Evolutionary conservation across 2,888 invertebrate species (phyloP).

Genomic region (Amblyteles armatorius): DNA sequence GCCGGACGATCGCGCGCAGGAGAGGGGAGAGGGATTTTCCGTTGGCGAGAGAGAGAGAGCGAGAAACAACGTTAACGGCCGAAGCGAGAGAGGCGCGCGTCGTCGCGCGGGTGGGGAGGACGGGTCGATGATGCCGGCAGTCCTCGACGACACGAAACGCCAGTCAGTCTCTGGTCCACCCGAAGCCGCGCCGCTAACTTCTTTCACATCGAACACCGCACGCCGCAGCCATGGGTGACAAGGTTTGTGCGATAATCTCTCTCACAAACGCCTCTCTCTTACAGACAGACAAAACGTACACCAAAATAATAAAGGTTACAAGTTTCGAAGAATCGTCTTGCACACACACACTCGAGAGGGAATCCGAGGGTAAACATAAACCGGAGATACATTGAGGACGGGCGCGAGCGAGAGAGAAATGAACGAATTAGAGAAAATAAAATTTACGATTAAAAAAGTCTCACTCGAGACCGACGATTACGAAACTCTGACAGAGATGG

Average conservation of each 20-base stretch:
- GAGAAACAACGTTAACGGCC: constrained; percentile 67
- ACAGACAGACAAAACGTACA: constrained; percentile 65
- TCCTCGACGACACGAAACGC: constrained; percentile 81
- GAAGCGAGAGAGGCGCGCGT: constrained; percentile 81
- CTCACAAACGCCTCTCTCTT: constrained; percentile 36
- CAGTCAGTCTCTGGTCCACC: constrained; percentile 87
- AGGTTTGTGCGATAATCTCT: constrained; percentile 81
- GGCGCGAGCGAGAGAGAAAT: too few relatives aligned
- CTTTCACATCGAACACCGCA: constrained; percentile 86
- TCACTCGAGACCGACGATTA: too few relatives aligned
- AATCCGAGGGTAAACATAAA: neutral
- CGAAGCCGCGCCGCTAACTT: constrained; percentile 88
- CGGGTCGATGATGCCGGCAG: constrained; percentile 86
- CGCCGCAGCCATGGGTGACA: constrained; percentile 85
- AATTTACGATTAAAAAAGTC: too few relatives aligned
- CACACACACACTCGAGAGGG: neutral
- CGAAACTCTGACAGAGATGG: too few relatives aligned
- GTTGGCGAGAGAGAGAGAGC: constrained; percentile 72
- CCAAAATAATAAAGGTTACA: too few relatives aligned
- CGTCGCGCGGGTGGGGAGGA: constrained; percentile 87
- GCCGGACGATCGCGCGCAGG: constrained; percentile 70
- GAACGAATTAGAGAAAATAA: too few relatives aligned
- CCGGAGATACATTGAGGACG: too few relatives aligned
- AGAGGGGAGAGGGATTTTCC: constrained; percentile 75
- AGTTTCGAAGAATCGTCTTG: too few relatives aligned